Evolutionary conservation across 1,140 invertebrate species (phyloP).

Genomic region (Diprion similis): DNA sequence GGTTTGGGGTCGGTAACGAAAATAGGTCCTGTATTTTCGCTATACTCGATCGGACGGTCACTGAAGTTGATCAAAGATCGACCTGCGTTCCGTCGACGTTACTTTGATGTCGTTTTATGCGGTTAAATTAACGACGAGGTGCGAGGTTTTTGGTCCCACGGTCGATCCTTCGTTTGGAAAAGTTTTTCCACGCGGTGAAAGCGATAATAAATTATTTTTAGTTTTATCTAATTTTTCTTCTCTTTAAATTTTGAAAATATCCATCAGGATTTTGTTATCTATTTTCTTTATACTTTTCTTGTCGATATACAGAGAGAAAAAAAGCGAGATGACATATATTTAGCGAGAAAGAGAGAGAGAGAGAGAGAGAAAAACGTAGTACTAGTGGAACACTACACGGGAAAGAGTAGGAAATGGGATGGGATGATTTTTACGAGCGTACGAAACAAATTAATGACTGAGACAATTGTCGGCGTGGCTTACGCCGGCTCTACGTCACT

Average conservation of each 20-base stretch:
- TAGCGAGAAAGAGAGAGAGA: constrained; percentile 20
- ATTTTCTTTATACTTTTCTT: constrained; percentile 9
- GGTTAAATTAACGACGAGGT: no score
- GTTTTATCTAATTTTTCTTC: constrained; percentile 32
- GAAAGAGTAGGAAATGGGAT: no score
- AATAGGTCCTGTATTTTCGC: background rate
- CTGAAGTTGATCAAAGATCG: no score
- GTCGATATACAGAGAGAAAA: constrained; percentile 17
- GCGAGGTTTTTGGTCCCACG: no score
- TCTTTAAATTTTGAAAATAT: constrained; percentile 22
- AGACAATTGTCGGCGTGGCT: constrained; percentile 8
- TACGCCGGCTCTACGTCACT: constrained; percentile 6
- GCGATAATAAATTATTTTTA: background rate
- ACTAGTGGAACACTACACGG: no score
- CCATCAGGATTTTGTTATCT: constrained; percentile 16
- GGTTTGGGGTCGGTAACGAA: background rate
- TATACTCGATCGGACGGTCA: background rate
- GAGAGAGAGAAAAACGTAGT: background rate
- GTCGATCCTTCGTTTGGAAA: no score
- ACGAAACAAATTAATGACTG: constrained; percentile 26
- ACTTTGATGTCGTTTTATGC: no score
- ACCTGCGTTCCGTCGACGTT: no score
- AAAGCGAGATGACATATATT: constrained; percentile 21
- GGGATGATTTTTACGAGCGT: constrained; percentile 19
- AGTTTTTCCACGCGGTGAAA: no score